Base-by-base conservation (phyloP, 2,113 vertebrate genomes). In the Columbina picui region DNA sequence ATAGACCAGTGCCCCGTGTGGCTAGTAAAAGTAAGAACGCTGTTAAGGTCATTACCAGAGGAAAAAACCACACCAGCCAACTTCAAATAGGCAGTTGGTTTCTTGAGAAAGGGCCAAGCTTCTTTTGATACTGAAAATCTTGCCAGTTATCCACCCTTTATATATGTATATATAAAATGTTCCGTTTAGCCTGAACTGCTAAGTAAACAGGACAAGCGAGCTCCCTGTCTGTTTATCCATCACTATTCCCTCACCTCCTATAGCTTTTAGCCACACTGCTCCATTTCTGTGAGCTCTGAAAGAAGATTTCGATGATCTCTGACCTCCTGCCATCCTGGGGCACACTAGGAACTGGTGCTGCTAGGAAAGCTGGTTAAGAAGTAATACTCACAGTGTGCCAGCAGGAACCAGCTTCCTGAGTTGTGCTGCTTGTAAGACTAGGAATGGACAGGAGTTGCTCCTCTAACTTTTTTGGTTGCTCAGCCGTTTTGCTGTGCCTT, bases 1-100 rank as follows among this genome's bases (percentile, higher is more conserved):
- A 86, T 95, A 94, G 91, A 95, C 63, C 86, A 91, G 20, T 88
- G 89, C 87, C 78, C 59, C 38, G 55, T 14, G 64, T 94, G 79
- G 63, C 96, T 88, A 95, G 82, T 84, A 94, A 87, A 95, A 94
- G 74, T 19, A 79, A 85, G 67, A 87, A 61, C 53, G 22, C 89
- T 95, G 94, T 65, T 96, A 83, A 91, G 96, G 67, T 80, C 84
- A 87, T 96, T 95, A 89, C 65, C 27, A 87, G 74, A 65, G 57
- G 9, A 91, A 86, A 94, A 92, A 32, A 45, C 8, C 43, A 67
- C 55, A 74, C 41, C 36, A 82, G 39, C 63, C 74, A 74, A 55
- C 34, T 94, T 88, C 55, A 77, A 85, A 69, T 13, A 91, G 38
- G 38, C 63, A 91, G 45, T 45, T 21, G 41, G 59, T 29, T 90